Conservation (phyloP, 2,888 invertebrate species). For the Yponomeuta malinellus region DNA sequence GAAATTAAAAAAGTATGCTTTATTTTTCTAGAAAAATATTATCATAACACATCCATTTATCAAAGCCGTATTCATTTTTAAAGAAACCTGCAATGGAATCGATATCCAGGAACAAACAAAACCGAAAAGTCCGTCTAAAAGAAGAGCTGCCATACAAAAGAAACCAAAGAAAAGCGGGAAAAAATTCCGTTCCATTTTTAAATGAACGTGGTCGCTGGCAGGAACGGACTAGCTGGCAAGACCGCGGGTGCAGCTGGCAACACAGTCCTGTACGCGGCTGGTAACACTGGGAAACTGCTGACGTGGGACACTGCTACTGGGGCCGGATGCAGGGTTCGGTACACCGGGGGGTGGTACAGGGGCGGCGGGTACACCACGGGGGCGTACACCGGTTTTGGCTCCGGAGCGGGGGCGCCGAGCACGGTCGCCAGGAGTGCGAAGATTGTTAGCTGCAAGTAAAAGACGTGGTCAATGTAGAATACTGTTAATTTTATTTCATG, state of each 20-base stretch:
- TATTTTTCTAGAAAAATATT: conserved; percentile 4
- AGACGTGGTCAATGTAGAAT: neutral
- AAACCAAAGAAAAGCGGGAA: neutral
- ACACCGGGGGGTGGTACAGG: conserved; percentile 26
- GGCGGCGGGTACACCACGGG: conserved; percentile 34
- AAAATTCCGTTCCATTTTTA: neutral
- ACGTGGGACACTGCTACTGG: conserved; percentile 20
- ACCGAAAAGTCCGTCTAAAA: neutral
- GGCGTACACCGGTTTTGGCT: conserved; percentile 35
- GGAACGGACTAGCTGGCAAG: conserved; percentile 17
- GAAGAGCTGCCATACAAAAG: neutral
- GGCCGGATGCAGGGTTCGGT: conserved; percentile 9
- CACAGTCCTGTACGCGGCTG: conserved; percentile 17
- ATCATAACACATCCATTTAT: neutral
- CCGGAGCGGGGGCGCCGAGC: conserved; percentile 34
- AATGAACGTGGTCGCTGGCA: neutral
- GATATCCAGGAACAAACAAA: neutral
- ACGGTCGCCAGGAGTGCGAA: conserved; percentile 34
- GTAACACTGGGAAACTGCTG: conserved; percentile 17
- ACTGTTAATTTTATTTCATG: neutral
- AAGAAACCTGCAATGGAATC: neutral
- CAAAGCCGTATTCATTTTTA: conserved; percentile 3
- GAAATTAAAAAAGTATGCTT: conserved; percentile 5
- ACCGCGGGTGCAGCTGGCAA: conserved; percentile 21
- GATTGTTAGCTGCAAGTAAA: conserved; percentile 33